Evolutionary conservation across 2,797 vertebrate species (phyloP).

Genomic region (Cossypha niveicapilla): DNA sequence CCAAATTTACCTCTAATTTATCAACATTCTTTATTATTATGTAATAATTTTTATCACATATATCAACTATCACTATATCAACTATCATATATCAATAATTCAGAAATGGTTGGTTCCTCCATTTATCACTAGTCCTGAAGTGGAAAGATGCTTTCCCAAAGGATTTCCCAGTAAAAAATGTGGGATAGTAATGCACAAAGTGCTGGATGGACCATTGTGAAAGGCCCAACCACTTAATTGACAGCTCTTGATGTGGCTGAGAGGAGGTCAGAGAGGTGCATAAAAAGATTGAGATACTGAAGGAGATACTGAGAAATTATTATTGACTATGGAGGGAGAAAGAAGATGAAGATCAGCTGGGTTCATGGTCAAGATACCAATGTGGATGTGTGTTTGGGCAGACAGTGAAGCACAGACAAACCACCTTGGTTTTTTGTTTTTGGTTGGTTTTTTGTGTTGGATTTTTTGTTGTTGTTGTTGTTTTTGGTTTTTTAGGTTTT

Average conservation of each 20-base stretch:
- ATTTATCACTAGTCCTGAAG: background rate
- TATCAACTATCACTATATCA: background rate
- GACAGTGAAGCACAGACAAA: background rate
- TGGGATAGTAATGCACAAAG: background rate
- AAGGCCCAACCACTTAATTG: background rate
- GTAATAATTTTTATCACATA: background rate
- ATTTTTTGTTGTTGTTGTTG: background rate
- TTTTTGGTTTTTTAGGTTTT: background rate
- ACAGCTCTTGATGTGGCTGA: background rate
- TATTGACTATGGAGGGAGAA: background rate
- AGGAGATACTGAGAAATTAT: background rate
- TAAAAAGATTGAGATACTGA: background rate
- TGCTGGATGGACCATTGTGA: background rate
- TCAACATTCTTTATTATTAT: background rate
- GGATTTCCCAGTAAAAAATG: background rate
- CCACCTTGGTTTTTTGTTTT: rapidly evolving
- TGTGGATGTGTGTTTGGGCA: background rate
- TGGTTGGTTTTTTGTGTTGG: no score
- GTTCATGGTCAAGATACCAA: background rate
- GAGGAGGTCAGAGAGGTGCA: background rate
- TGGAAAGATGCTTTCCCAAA: background rate
- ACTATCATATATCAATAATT: background rate
- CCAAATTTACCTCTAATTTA: background rate
- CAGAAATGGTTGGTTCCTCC: background rate
- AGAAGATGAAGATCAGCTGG: background rate